phyloP scores from a whole-genome alignment of 2,888 invertebrate genomes.

The Oscheius myriophilus region DNA sequence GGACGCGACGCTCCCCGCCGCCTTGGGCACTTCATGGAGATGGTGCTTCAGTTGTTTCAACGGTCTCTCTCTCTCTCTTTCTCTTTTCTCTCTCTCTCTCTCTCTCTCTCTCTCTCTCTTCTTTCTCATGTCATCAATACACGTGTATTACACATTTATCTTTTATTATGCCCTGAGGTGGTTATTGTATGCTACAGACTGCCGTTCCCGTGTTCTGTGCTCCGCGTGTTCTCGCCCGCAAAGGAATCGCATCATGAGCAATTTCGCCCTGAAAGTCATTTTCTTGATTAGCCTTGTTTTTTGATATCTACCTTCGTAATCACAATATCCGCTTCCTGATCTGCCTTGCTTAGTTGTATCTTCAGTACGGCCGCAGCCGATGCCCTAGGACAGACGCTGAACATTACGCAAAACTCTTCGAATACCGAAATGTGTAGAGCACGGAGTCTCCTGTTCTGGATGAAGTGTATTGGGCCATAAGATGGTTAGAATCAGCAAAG shows the following conservation, averaged over 20 bases:
- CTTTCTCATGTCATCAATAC: too few relatives aligned
- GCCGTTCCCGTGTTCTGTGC: background rate
- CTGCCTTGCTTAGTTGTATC: conserved; percentile 77
- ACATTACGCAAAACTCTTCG: background rate
- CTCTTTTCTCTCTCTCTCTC: too few relatives aligned
- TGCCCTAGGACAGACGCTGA: conserved; percentile 63
- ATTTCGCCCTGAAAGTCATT: conserved; percentile 22
- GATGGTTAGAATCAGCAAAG: conserved; percentile 67
- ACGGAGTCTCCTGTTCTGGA: conserved; percentile 76
- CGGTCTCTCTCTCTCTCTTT: too few relatives aligned
- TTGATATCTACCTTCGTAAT: conserved; percentile 76
- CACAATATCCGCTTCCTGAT: conserved; percentile 79
- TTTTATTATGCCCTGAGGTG: background rate
- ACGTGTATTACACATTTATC: too few relatives aligned
- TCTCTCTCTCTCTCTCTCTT: too few relatives aligned
- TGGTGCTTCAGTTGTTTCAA: too few relatives aligned
- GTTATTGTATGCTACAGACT: background rate
- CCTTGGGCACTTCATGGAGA: too few relatives aligned
- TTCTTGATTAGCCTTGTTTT: conserved; percentile 69
- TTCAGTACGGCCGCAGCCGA: conserved; percentile 80
- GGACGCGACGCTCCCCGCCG: too few relatives aligned
- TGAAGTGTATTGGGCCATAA: conserved; percentile 74
- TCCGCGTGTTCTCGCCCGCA: background rate
- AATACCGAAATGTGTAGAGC: conserved; percentile 65
- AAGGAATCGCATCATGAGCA: conserved; percentile 21